phyloP scores from a whole-genome alignment of 1,140 invertebrate species.

The Globodera rostochiensis region DNA sequence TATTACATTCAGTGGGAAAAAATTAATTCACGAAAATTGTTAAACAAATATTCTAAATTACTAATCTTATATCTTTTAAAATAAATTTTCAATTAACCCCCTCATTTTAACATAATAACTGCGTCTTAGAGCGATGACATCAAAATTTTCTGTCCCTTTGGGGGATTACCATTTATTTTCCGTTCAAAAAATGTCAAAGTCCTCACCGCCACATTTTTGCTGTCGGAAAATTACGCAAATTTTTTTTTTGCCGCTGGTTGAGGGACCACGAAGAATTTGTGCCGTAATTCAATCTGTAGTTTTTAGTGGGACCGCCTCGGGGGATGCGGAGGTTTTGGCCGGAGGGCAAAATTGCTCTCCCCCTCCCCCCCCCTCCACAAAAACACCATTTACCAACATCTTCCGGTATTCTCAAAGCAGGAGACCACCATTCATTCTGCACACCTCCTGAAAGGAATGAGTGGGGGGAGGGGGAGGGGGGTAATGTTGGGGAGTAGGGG shows the following conservation, averaged over 20 bases:
- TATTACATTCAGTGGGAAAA: too few species aligned
- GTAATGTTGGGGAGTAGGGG: too few species aligned
- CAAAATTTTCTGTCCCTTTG: background rate
- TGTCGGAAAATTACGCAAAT: background rate
- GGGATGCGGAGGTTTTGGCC: background rate
- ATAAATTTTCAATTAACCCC: too few species aligned
- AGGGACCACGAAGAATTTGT: background rate
- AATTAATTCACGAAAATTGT: too few species aligned
- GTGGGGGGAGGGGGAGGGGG: too few species aligned
- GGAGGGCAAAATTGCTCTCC: background rate
- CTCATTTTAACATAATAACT: background rate
- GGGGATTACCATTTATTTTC: background rate
- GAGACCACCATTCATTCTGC: background rate
- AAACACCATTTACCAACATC: background rate
- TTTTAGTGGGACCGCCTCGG: background rate
- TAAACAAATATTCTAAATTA: too few species aligned
- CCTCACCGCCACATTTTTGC: too few species aligned
- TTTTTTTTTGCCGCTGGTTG: background rate
- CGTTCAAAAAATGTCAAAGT: background rate
- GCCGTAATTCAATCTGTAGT: conserved; percentile 1
- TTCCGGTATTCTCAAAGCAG: background rate
- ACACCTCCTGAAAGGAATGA: background rate
- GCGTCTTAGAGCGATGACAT: background rate
- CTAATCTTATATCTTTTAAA: too few species aligned
- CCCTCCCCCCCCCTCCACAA: background rate